Evolutionary conservation across 2,888 invertebrate species (phyloP), one percentile per base, ranked within the genome.

Genomic region (Campoplex capitator): DNA sequence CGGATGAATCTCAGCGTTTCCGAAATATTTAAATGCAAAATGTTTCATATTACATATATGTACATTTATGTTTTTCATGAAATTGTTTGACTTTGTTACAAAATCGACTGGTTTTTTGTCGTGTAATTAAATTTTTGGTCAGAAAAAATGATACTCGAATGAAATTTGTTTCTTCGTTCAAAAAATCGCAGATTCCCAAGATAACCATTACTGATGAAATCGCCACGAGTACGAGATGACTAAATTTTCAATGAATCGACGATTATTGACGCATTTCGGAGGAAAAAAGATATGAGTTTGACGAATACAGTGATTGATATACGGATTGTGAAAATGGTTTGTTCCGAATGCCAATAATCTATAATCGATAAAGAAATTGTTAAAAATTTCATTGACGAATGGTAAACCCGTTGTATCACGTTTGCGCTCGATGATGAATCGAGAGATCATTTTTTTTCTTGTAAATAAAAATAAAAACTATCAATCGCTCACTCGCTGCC

Each of bases 401-500:
- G 23, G 3, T 58, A 28, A 70, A 79, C 13, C 18, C 56, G 35
- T 13, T 42, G 3, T 16, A 58, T 48, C 13, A 35, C 58, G n/a
- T 23, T 65, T 42, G 51, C 38, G 18, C 62, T 58, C 56, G 32
- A 56, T 62, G 13, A 23, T 32, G 18, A 48, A 71, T 23, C 38
- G 56, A 56, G n/a, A 18, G 32, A 11, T 75, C 38, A 13, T 42
- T 79, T 32, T 54, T 58, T 45, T 67, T 74, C 51, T 56, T 54
- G 62, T 78, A 58, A 62, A 84, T 74, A n/a, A 38, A 82, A 75
- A 38, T 45, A 51, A 70, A 70, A 81, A 84, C 68, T 65, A 70
- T 82, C 13, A 74, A 84, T 84, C 65, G 84, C 70, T 70, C 74
- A 84, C 74, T 87, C 54, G 77, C 58, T 73, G 74, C 28, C 58